Percentiles rank a stretch among this genome's conserved stretches.
These are phyloP conservation scores for Baryphthengus martii DNA, from an alignment of 2,113 vertebrate genomes.

Conservation along the genomic window DNA sequence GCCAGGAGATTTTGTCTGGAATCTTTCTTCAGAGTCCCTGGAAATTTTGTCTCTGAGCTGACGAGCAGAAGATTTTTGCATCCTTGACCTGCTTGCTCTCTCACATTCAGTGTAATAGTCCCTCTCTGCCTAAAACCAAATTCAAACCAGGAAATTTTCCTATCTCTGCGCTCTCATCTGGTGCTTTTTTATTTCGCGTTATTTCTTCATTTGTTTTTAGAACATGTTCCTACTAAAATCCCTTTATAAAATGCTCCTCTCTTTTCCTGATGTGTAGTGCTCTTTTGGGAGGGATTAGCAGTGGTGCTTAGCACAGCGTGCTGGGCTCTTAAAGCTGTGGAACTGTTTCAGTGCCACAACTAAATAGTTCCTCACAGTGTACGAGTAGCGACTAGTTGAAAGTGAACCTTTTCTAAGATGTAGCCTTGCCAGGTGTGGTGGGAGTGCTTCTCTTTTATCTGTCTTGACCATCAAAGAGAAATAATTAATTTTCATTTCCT, in stretches of 20 bases:
- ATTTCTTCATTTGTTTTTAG: background rate
- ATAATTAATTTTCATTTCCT: background rate
- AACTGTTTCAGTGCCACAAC: background rate
- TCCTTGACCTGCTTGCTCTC: background rate
- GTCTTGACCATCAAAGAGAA: background rate
- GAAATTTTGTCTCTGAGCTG: background rate
- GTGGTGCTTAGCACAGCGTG: background rate
- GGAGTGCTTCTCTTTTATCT: background rate
- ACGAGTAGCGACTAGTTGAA: background rate
- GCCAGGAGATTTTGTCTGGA: constrained; percentile 9
- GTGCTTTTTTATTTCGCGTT: background rate
- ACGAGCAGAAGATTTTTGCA: background rate
- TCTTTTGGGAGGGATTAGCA: background rate
- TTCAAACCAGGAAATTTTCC: background rate
- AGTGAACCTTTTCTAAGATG: background rate
- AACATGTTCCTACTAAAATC: background rate
- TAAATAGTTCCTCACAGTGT: background rate
- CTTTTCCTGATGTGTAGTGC: background rate
- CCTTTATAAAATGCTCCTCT: background rate
- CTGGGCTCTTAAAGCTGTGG: background rate
- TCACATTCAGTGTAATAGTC: background rate
- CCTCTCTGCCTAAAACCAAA: background rate
- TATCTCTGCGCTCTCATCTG: background rate
- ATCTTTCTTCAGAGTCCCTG: background rate
- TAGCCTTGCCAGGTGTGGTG: background rate